Evolutionary conservation across 30 jellyfish, hydroid and myxozoan genomes (phyloP), one percentile per base, ranked within the genome.

Genomic region (Clytia hemisphaerica): DNA sequence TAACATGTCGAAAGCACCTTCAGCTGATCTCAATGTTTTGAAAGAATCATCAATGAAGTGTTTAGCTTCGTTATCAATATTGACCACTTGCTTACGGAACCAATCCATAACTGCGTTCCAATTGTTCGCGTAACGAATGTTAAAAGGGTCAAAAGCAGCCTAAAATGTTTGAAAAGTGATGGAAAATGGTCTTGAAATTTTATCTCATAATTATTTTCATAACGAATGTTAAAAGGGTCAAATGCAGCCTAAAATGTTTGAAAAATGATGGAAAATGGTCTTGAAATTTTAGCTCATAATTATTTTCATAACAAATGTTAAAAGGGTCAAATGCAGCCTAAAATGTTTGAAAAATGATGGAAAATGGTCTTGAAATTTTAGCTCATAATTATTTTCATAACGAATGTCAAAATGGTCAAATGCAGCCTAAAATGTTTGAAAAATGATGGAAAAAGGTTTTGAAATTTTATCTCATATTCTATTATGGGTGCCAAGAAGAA

Each of bases 261-360:
- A n/a, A n/a, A n/a, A n/a, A n/a, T n/a, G n/a, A n/a, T n/a, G n/a
- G n/a, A n/a, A n/a, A n/a, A n/a, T n/a, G n/a, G n/a, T n/a, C n/a
- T n/a, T n/a, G n/a, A n/a, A n/a, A n/a, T n/a, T n/a, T n/a, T n/a
- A n/a, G n/a, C n/a, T n/a, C n/a, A n/a, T n/a, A 88, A 55, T 80
- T 80, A 27, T 63, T 71, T 25, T 94, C 78, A 40, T 81, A 86
- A 27, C 84, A 85, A 25, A 75, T 71, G 76, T 80, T 61, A 76
- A 88, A 88, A n/a, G 97, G 97, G 63, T 88, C 97, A 55, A 78
- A 88, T 14, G 85, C 93, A 45, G 80, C 93, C 97, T 88, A 57
- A 44, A 58, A 33, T 0, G n/a, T n/a, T n/a, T n/a, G n/a, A n/a
- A n/a, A n/a, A n/a, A n/a, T n/a, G n/a, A n/a, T n/a, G n/a, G n/a